These are phyloP conservation scores for Rhopalosiphum padi DNA, from an alignment of 1,140 invertebrate genomes.

Conservation along the genomic window DNA sequence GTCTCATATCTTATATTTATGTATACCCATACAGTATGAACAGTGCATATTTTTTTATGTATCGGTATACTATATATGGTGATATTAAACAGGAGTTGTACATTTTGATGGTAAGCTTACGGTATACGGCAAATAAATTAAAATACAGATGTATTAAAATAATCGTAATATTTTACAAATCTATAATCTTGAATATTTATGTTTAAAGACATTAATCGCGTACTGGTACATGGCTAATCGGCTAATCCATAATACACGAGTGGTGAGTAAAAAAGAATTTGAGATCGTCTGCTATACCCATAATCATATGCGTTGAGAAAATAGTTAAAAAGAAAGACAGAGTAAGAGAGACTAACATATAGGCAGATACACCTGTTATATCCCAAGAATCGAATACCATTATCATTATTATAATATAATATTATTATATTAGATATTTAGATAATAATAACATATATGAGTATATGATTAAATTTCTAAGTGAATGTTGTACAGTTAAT, in stretches of 20 bases:
- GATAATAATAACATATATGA: neutral
- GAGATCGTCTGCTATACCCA: neutral
- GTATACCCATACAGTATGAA: neutral
- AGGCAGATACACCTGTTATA: neutral
- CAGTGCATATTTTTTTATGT: neutral
- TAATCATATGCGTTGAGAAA: neutral
- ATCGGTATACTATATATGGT: neutral
- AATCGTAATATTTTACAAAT: neutral
- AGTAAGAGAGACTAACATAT: neutral
- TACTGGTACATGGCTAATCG: neutral
- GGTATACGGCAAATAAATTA: neutral
- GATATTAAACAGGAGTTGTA: neutral
- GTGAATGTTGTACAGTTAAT: neutral
- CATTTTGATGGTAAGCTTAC: neutral
- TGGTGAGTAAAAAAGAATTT: neutral
- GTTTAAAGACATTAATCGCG: neutral
- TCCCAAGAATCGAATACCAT: neutral
- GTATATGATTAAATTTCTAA: neutral
- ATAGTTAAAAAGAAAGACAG: neutral
- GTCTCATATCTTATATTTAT: too few species aligned
- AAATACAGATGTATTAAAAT: neutral
- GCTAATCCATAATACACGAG: neutral
- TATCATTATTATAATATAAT: neutral
- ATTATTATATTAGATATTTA: neutral
- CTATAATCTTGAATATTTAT: neutral